Evolutionary conservation across 2,888 invertebrate species (phyloP), one percentile per base, ranked within the genome.

Genomic region (Stenodera caucasica): DNA sequence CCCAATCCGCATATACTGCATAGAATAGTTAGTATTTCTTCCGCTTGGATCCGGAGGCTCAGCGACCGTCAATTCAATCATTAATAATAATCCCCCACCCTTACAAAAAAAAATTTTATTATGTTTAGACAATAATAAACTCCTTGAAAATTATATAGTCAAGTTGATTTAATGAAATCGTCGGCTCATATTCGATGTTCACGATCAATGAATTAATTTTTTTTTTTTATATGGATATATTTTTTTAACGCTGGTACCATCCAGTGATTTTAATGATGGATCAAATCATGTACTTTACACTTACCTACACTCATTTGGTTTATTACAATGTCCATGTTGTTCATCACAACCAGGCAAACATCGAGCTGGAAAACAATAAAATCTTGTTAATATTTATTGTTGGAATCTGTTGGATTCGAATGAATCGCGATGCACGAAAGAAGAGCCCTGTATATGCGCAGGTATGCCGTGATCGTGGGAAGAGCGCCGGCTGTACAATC

Each of bases 251-350:
- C 60, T 64, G 57, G 55, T 61, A 61, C 63, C 57, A 52, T 49
- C 53, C 58, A 67, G 68, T 66, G 67, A 71, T 66, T 72, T 70
- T 65, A 71, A 74, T 67, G 81, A 81, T 81, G 79, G 82, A 81
- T 80, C 77, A 81, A 75, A 78, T 76, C 50, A 54, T 51, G 59
- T 49, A 51, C 29, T 75, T 78, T 85, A 95, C 45, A 45, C 96
- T 95, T 88, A 96, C 96, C 87, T 87, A 94, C 98, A 98, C 84
- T 96, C 93, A 85, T 93, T 91, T 78, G 98, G 97, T 81, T 88
- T 87, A 78, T 86, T 88, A 85, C 97, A 98, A 84, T 89, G 89
- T 78, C 97, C 97, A 83, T 96, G 92, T 79, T 89, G 87, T 73
- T 88, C 85, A 83, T 94, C 90, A 85, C 98, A 98, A 81, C 96